Evolutionary conservation across 2,113 vertebrate species (phyloP).

Genomic region (Erpornis zantholeuca): DNA sequence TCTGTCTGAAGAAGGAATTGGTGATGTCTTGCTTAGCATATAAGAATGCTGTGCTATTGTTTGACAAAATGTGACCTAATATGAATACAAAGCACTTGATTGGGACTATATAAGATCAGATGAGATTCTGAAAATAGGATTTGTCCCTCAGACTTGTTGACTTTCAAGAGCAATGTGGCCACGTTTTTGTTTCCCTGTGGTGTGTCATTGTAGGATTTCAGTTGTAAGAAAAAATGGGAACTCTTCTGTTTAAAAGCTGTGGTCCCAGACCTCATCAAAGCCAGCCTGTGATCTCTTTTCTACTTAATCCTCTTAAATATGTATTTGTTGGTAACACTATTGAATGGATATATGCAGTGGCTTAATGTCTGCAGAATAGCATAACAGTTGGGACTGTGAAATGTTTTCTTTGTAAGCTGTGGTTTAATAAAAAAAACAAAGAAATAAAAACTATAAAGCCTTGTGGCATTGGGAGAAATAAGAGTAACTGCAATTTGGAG

Average conservation of each 20-base stretch:
- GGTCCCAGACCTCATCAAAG: background rate
- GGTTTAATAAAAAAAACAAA: background rate
- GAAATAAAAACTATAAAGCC: background rate
- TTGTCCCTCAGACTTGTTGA: background rate
- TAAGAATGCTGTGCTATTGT: background rate
- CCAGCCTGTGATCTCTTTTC: background rate
- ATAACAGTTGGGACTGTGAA: background rate
- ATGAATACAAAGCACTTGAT: background rate
- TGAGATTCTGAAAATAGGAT: background rate
- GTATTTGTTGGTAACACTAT: background rate
- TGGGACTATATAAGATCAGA: background rate
- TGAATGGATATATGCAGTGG: background rate
- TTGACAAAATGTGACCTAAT: background rate
- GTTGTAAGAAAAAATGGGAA: background rate
- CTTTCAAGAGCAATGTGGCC: background rate
- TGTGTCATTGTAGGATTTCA: background rate
- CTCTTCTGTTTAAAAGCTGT: background rate
- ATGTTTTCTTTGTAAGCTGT: background rate
- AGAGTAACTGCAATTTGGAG: background rate
- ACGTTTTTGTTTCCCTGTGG: background rate
- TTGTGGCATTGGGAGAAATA: background rate
- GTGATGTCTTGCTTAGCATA: background rate
- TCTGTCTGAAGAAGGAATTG: background rate
- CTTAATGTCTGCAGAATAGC: background rate
- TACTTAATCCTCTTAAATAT: background rate